A percentile compares a stretch with the other conserved stretches of the same genome.
phyloP scores from a whole-genome alignment of 1,140 invertebrate species.

The Rhagoletis pomonella region DNA sequence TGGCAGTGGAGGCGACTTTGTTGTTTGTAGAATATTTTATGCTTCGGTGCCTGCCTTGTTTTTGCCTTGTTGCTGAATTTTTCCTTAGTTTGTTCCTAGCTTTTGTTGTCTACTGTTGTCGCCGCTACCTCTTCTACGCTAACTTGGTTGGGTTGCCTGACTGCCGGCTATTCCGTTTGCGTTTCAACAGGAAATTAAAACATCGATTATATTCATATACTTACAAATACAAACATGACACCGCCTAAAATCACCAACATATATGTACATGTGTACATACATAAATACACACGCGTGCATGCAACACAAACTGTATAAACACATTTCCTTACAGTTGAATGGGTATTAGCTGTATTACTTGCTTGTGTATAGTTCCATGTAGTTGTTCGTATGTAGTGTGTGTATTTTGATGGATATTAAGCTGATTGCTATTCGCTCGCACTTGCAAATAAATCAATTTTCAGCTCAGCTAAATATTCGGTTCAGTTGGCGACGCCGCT shows the following conservation, averaged over 20 bases:
- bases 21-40: background rate
- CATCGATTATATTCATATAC: slow-evolving; percentile 52
- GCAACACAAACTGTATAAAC: background rate
- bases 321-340: slow-evolving; percentile 31
- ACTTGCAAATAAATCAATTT: slow-evolving; percentile 44
- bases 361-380: no score
- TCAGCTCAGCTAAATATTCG: slow-evolving; percentile 30
- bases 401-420: slow-evolving; percentile 28
- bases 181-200: slow-evolving; percentile 53
- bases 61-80: background rate
- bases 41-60: no score
- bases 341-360: slow-evolving; percentile 29
- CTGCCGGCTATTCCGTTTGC: slow-evolving; percentile 21
- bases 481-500: background rate
- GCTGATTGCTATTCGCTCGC: slow-evolving; percentile 8
- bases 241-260: background rate
- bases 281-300: background rate
- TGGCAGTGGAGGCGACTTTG: no score
- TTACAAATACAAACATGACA: slow-evolving; percentile 28
- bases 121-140: background rate
- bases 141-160: background rate
- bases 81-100: background rate
- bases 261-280: background rate
- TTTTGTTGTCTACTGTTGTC: background rate
- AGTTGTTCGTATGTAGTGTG: background rate